Conservation (phyloP, 2,888 invertebrate species). For the Macropis europaea region DNA sequence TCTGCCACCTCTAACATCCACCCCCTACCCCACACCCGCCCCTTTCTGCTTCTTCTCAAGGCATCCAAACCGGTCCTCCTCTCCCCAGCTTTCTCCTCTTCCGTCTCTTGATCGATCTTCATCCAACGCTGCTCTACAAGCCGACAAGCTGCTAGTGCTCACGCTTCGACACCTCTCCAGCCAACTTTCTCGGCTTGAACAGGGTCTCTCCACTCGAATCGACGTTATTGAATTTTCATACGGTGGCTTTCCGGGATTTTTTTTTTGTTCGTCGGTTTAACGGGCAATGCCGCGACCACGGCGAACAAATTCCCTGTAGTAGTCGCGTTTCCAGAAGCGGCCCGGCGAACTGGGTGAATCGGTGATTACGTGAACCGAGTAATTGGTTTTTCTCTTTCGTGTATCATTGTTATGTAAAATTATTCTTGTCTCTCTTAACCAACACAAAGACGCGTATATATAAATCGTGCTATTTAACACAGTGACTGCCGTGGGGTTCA, state of each 20-base stretch:
- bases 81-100: slow-evolving; percentile 21
- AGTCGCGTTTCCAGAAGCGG: background rate
- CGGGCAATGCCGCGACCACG: background rate
- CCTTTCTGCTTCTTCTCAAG: slow-evolving; percentile 42
- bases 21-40: slow-evolving; percentile 27
- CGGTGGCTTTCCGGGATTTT: slow-evolving; percentile 1
- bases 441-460: too few species aligned
- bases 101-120: slow-evolving; percentile 67
- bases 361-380: background rate
- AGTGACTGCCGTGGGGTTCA: too few species aligned
- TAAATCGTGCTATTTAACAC: too few species aligned
- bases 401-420: too few species aligned
- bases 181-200: slow-evolving; percentile 36
- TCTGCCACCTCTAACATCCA: slow-evolving; percentile 57
- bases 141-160: slow-evolving; percentile 68
- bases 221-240: slow-evolving; percentile 55
- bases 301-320: background rate
- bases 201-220: slow-evolving; percentile 32
- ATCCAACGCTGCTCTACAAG: slow-evolving; percentile 64
- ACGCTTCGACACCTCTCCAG: slow-evolving; percentile 54
- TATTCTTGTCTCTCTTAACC: background rate
- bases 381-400: background rate
- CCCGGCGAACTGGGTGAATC: slow-evolving; percentile 13
- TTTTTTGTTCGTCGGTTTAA: slow-evolving; percentile 8
- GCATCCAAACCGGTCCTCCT: slow-evolving; percentile 35